phyloP scores from a whole-genome alignment of 2,113 vertebrate genomes.

The Morone saxatilis region DNA sequence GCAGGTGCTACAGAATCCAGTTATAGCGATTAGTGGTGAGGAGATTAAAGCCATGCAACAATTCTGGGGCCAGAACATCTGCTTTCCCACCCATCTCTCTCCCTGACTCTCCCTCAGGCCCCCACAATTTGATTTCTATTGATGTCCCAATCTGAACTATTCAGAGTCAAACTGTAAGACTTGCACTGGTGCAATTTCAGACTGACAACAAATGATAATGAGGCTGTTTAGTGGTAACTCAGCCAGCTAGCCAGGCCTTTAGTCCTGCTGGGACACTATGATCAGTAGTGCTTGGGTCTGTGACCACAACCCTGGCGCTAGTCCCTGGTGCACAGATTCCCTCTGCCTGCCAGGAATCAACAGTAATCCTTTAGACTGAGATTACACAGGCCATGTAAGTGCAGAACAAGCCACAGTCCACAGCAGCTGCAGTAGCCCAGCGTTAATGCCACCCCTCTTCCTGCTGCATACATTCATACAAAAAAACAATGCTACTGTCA shows the following conservation, averaged over 20 bases:
- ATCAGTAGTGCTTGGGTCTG: slow-evolving; percentile 71
- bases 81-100: slow-evolving; percentile 74
- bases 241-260: slow-evolving; percentile 40
- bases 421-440: slow-evolving; percentile 68
- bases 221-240: slow-evolving; percentile 51
- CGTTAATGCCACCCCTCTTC: slow-evolving; percentile 34
- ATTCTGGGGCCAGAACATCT: slow-evolving; percentile 82
- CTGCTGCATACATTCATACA: slow-evolving; percentile 47
- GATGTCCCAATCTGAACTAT: slow-evolving; percentile 52
- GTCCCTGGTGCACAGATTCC: slow-evolving; percentile 78
- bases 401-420: slow-evolving; percentile 73
- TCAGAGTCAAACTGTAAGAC: slow-evolving; percentile 39
- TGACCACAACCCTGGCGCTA: slow-evolving; percentile 72
- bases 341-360: slow-evolving; percentile 80
- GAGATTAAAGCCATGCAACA: slow-evolving; percentile 82
- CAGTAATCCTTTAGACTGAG: slow-evolving; percentile 84
- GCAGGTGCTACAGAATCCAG: slow-evolving; percentile 84
- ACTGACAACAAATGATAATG: slow-evolving; percentile 45
- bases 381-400: slow-evolving; percentile 80
- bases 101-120: slow-evolving; percentile 40
- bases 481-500: not conserved
- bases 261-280: slow-evolving; percentile 62
- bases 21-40: slow-evolving; percentile 83
- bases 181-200: slow-evolving; percentile 38
- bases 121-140: slow-evolving; percentile 61